These are phyloP conservation scores for Cranoglanis bouderius DNA, from an alignment of 2,113 vertebrate species.

Conservation along the genomic window DNA sequence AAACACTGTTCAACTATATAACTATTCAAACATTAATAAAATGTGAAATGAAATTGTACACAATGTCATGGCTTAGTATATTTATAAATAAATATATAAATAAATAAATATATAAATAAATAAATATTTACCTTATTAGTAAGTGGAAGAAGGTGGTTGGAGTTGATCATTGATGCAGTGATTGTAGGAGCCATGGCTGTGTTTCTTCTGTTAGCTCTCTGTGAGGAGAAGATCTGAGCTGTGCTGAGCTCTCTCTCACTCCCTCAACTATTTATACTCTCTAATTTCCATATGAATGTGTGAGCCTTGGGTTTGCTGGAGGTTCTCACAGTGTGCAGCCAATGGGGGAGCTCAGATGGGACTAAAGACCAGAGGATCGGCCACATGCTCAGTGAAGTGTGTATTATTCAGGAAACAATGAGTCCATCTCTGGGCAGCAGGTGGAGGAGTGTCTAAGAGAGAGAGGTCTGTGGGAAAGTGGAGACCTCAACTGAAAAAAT, in stretches of 20 bases:
- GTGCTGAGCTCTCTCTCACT: constrained; percentile 62
- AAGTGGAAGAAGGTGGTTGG: no score
- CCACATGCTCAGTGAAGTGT: constrained; percentile 53
- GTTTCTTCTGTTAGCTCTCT: constrained; percentile 50
- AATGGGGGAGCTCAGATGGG: no score
- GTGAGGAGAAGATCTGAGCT: constrained; percentile 63
- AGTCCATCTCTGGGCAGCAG: constrained; percentile 48
- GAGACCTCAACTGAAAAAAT: neutral
- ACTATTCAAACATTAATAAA: neutral
- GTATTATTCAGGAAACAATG: constrained; percentile 51
- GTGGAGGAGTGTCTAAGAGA: constrained; percentile 34
- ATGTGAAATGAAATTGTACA: neutral
- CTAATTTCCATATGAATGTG: no score
- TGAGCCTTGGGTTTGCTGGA: no score
- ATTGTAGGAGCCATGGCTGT: constrained; percentile 72
- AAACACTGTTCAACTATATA: neutral
- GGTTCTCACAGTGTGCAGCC: no score
- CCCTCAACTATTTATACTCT: no score
- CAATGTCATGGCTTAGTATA: neutral
- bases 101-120: no score
- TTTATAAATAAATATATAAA: no score
- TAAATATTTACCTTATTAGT: no score
- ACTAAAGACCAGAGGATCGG: constrained; percentile 28
- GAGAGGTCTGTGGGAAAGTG: constrained; percentile 9
- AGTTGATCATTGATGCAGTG: constrained; percentile 15